phyloP scores from a whole-genome alignment of 2,888 invertebrate genomes.

The Eilema depressum region DNA sequence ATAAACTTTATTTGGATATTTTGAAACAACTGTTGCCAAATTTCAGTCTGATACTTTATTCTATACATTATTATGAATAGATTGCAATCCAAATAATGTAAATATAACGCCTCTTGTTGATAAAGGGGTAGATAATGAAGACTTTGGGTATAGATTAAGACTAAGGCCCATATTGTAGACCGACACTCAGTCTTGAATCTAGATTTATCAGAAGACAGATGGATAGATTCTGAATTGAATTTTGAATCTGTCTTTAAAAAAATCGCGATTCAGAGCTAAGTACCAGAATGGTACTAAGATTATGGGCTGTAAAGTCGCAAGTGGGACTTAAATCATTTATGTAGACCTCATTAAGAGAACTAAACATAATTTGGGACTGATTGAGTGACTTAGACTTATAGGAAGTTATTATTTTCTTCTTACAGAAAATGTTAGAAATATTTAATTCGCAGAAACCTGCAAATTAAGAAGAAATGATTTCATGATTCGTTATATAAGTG shows the following conservation, averaged over 20 bases:
- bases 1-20: slow-evolving; percentile 1
- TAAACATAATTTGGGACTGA: not conserved
- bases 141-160: not conserved
- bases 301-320: not conserved
- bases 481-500: slow-evolving; percentile 10
- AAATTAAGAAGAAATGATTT: not conserved
- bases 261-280: no score
- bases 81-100: not conserved
- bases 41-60: not conserved
- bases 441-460: not conserved
- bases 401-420: not conserved
- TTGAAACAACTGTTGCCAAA: not conserved
- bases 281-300: no score
- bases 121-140: no score
- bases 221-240: no score
- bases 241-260: no score
- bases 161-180: no score
- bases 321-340: not conserved
- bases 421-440: not conserved
- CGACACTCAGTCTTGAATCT: no score
- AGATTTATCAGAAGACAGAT: no score
- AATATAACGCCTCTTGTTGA: not conserved
- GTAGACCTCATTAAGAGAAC: not conserved
- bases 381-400: not conserved
- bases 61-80: not conserved